A percentile compares a stretch with the other conserved stretches of the same genome.
Evolutionary conservation across 2,113 vertebrate genomes (phyloP).

Genomic region (Eptesicus fuscus): DNA sequence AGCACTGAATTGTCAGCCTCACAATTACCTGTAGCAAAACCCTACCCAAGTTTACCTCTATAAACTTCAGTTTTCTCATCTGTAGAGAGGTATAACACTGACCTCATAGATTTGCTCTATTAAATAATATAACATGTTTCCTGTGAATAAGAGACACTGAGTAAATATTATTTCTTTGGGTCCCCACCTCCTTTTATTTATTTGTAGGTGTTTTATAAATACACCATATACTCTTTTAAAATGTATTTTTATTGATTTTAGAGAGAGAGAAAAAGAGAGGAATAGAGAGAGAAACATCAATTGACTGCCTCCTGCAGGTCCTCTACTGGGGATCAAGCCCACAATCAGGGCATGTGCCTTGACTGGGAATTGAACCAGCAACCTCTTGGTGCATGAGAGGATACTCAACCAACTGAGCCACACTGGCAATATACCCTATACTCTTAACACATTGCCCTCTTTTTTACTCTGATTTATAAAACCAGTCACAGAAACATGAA

Average conservation of each 20-base stretch:
- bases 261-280: too few species aligned
- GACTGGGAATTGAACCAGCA: too few species aligned
- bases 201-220: not conserved
- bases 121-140: not conserved
- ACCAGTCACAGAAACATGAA: not conserved
- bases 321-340: too few species aligned
- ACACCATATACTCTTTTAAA: not conserved
- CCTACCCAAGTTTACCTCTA: not conserved
- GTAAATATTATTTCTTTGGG: not conserved
- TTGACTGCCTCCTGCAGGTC: too few species aligned
- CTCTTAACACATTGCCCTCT: not conserved
- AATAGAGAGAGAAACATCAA: too few species aligned
- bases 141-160: not conserved
- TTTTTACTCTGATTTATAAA: not conserved
- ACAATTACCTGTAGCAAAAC: not conserved
- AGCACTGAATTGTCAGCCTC: not conserved
- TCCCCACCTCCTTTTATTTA: not conserved
- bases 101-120: not conserved
- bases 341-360: too few species aligned
- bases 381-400: too few species aligned
- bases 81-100: not conserved
- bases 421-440: not conserved
- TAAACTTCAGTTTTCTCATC: not conserved
- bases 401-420: too few species aligned
- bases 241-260: too few species aligned